Evolutionary conservation across 2,888 invertebrate species (phyloP).

Genomic region (Drosophila aldrichi): DNA sequence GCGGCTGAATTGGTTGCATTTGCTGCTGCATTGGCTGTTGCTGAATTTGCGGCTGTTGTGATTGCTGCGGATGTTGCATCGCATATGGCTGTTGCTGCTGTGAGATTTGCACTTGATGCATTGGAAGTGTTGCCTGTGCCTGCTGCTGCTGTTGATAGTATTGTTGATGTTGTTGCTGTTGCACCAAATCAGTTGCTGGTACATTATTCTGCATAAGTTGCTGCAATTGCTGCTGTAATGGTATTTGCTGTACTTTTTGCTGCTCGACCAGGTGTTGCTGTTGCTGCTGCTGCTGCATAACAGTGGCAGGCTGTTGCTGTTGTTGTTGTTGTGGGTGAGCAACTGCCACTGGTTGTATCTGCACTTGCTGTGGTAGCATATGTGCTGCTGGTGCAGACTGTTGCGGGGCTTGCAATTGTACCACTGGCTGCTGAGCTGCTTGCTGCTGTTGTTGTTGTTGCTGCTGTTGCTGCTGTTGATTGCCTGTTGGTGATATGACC

Average conservation of each 20-base stretch:
- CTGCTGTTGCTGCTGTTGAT: constrained; percentile 62
- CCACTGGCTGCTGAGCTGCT: constrained; percentile 39
- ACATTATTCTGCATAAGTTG: constrained; percentile 65
- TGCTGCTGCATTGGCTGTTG: constrained; percentile 71
- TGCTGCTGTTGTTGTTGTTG: constrained; percentile 37
- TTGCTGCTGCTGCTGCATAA: constrained; percentile 59
- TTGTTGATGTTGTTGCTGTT: constrained; percentile 54
- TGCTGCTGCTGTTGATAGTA: constrained; percentile 61
- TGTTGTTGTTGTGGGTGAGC: constrained; percentile 52
- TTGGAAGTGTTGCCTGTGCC: constrained; percentile 28
- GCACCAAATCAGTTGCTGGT: constrained; percentile 52
- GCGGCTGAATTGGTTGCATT: constrained; percentile 48
- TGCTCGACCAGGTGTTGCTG: constrained; percentile 52
- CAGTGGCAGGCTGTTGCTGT: constrained; percentile 46
- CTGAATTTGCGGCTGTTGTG: constrained; percentile 36
- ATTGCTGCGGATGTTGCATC: constrained; percentile 23
- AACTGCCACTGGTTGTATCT: constrained; percentile 46
- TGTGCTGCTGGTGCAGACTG: constrained; percentile 37
- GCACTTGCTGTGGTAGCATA: constrained; percentile 47
- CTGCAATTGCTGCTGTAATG: constrained; percentile 76
- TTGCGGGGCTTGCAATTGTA: constrained; percentile 50
- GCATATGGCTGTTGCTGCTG: constrained; percentile 54
- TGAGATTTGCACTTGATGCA: constrained; percentile 59
- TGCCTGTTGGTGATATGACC: constrained; percentile 69
- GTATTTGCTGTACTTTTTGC: constrained; percentile 59